Percentiles rank a stretch among this genome's conserved stretches.
Evolutionary conservation across 2,113 vertebrate species (phyloP).

Genomic region (Hyaena hyaena): DNA sequence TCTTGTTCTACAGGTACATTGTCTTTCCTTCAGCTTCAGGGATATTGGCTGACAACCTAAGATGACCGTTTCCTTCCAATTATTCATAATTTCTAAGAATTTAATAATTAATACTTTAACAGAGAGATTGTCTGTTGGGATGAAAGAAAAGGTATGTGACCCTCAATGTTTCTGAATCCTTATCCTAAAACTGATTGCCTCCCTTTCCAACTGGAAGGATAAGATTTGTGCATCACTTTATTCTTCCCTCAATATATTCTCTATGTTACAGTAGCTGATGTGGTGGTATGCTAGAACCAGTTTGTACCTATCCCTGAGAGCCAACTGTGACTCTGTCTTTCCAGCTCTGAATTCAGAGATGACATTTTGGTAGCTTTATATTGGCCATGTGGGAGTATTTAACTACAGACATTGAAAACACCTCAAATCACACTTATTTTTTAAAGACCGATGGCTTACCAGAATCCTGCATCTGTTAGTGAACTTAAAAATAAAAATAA

Average conservation of each 20-base stretch:
- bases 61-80: not conserved
- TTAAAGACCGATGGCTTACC: not conserved
- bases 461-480: not conserved
- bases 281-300: not conserved
- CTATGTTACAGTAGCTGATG: not conserved
- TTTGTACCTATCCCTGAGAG: not conserved
- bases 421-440: not conserved
- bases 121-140: not conserved
- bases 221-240: not conserved
- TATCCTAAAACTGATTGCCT: not conserved
- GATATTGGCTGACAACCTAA: not conserved
- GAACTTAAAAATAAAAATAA: not conserved
- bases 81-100: constrained; percentile 1
- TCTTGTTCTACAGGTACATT: not conserved
- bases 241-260: not conserved
- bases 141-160: not conserved
- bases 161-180: not conserved
- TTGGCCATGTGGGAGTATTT: not conserved
- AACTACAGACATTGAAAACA: not conserved
- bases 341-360: not conserved
- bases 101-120: not conserved
- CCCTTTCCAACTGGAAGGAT: not conserved
- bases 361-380: not conserved
- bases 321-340: not conserved
- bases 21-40: not conserved